Conservation (phyloP, 2,113 vertebrate genomes). For the Equus quagga region DNA sequence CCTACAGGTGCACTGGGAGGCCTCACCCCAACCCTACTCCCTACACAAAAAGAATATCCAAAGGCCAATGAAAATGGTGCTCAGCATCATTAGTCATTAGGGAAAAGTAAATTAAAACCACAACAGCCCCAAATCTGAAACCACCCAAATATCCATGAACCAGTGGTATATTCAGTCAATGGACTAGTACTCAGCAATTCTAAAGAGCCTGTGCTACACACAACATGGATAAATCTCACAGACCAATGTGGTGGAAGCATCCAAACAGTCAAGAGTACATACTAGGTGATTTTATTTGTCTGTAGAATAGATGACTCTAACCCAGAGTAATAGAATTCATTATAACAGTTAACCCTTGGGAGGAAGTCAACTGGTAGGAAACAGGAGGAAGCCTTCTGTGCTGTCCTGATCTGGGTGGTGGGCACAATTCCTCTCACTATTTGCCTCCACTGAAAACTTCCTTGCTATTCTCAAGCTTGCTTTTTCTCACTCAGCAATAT, state of each 20-base stretch:
- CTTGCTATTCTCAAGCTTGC: not conserved
- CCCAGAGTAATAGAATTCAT: not conserved
- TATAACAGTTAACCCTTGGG: not conserved
- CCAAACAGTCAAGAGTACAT: not conserved
- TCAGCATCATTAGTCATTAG: not conserved
- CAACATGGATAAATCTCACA: not conserved
- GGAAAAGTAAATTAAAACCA: not conserved
- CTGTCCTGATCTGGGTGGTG: not conserved
- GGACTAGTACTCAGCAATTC: not conserved
- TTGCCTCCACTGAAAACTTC: too few relatives aligned
- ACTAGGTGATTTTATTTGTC: not conserved
- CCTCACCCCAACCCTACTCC: not conserved
- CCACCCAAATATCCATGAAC: not conserved
- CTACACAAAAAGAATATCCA: not conserved
- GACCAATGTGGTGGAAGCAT: not conserved
- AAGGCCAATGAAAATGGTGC: not conserved
- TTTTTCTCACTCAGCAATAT: not conserved
- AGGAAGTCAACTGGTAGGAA: not conserved
- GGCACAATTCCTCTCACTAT: not conserved
- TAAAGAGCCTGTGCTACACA: not conserved
- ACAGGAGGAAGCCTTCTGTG: not conserved
- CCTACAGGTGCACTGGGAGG: not conserved
- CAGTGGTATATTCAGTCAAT: too few relatives aligned
- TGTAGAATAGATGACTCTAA: not conserved
- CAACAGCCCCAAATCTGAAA: not conserved